phyloP scores from a whole-genome alignment of 2,888 invertebrate species.

The Drosophila longiperda region DNA sequence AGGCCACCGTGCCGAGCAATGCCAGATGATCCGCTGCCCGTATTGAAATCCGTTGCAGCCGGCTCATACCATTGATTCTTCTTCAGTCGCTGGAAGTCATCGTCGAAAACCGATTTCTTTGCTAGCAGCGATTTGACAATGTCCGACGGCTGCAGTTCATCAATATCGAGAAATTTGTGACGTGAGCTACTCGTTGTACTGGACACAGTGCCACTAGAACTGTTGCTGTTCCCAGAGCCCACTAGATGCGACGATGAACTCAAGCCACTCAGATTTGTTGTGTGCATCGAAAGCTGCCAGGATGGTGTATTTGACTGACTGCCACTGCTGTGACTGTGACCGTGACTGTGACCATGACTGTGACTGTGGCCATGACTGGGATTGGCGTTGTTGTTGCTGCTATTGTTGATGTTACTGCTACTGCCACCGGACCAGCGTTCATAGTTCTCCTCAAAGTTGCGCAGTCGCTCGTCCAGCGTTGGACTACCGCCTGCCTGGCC shows the following conservation, averaged over 20 bases:
- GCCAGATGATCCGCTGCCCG: constrained; percentile 26
- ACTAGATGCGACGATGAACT: constrained; percentile 53
- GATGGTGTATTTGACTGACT: constrained; percentile 84
- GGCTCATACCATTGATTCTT: constrained; percentile 93
- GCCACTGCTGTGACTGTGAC: constrained; percentile 72
- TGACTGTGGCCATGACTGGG: constrained; percentile 84
- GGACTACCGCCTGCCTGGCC: constrained; percentile 87
- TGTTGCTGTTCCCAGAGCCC: constrained; percentile 63
- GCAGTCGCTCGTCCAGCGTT: constrained; percentile 95
- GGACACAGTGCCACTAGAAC: constrained; percentile 86
- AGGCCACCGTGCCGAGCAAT: constrained; percentile 54
- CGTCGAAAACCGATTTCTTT: constrained; percentile 97
- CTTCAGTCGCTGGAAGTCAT: constrained; percentile 96
- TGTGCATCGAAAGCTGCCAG: constrained; percentile 65
- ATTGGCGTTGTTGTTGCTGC: constrained; percentile 51
- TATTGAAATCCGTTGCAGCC: constrained; percentile 56
- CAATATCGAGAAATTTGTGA: constrained; percentile 92
- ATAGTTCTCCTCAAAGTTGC: constrained; percentile 96
- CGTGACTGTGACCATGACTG: constrained; percentile 22
- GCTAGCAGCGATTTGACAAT: constrained; percentile 96
- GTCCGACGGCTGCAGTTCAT: constrained; percentile 95
- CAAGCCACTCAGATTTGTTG: constrained; percentile 46
- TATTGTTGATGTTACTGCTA: constrained; percentile 38
- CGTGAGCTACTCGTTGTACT: constrained; percentile 85
- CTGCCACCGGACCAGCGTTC: constrained; percentile 92